A percentile compares a stretch with the other conserved stretches of the same genome.
phyloP scores from a whole-genome alignment of 1,140 invertebrate genomes.

The Tachypleus tridentatus region DNA sequence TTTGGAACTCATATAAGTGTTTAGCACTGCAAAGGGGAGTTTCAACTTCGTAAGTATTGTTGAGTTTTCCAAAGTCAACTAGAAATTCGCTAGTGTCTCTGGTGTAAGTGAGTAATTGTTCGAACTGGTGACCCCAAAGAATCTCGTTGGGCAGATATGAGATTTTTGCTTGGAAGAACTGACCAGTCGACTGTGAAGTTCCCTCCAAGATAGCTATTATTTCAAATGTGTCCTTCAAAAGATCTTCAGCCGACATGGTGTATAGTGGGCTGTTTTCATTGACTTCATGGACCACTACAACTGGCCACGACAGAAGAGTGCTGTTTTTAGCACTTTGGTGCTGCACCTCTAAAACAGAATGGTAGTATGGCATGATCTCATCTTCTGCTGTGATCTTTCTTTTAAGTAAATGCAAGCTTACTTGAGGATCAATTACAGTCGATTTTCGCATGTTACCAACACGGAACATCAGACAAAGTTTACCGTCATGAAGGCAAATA shows the following conservation, averaged over 20 bases:
- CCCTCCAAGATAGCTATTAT: conserved; percentile 78
- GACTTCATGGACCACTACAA: conserved; percentile 65
- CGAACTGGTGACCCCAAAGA: conserved; percentile 87
- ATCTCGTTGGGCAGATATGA: conserved; percentile 88
- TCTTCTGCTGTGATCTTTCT: conserved; percentile 33
- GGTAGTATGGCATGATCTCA: conserved; percentile 38
- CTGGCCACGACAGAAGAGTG: conserved; percentile 90
- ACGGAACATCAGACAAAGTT: conserved; percentile 85
- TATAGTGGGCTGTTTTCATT: conserved; percentile 76
- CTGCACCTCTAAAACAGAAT: conserved; percentile 42
- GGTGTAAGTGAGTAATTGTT: conserved; percentile 75
- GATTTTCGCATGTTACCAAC: conserved; percentile 98
- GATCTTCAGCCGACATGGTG: conserved; percentile 64
- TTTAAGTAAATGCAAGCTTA: conserved; percentile 75
- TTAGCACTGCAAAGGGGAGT: conserved; percentile 82
- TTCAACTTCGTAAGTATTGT: conserved; percentile 78
- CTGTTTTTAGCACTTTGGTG: conserved; percentile 71
- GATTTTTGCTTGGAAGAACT: conserved; percentile 41
- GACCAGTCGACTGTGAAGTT: conserved; percentile 19
- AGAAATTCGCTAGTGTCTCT: conserved; percentile 83
- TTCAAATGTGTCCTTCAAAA: conserved; percentile 82
- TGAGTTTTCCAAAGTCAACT: conserved; percentile 89
- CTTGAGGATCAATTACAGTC: conserved; percentile 77
- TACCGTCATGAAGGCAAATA: conserved; percentile 72
- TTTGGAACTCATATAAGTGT: conserved; percentile 45